phyloP scores from a whole-genome alignment of 2,113 vertebrate genomes.

The Pangasianodon gigas region DNA sequence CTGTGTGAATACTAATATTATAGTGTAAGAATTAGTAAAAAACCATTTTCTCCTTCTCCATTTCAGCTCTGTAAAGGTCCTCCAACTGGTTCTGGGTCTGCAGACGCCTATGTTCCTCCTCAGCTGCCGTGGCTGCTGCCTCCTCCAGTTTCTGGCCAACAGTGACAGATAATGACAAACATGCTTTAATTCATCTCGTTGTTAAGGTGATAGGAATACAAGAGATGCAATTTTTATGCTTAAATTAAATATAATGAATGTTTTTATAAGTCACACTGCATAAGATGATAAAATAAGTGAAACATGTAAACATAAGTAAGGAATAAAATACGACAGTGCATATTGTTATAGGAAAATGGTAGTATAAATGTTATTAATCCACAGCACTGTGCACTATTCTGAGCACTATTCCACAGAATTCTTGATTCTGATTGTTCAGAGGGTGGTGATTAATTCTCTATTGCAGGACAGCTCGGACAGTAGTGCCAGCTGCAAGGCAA shows the following conservation, averaged over 20 bases:
- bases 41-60: conserved; percentile 92
- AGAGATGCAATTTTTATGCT: neutral
- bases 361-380: neutral
- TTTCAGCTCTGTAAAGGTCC: conserved; percentile 85
- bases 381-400: neutral
- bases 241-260: neutral
- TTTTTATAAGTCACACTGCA: neutral
- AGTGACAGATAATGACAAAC: conserved; percentile 5
- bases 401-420: neutral
- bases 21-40: neutral
- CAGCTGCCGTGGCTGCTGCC: conserved; percentile 82
- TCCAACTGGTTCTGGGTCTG: conserved; percentile 92
- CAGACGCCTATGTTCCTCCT: conserved; percentile 86
- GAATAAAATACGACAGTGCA: neutral
- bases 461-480: neutral
- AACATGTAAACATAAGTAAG: neutral
- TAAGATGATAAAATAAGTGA: neutral
- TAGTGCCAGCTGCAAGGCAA: neutral
- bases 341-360: neutral
- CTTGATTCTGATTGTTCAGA: neutral
- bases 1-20: neutral
- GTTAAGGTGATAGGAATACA: neutral
- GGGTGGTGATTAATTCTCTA: neutral
- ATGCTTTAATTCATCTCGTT: neutral
- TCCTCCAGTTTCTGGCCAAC: conserved; percentile 86